Percentiles rank a stretch among this genome's conserved stretches.
These are phyloP conservation scores for Sylvietta virens DNA, from an alignment of 2,113 vertebrate species.

Conservation along the genomic window DNA sequence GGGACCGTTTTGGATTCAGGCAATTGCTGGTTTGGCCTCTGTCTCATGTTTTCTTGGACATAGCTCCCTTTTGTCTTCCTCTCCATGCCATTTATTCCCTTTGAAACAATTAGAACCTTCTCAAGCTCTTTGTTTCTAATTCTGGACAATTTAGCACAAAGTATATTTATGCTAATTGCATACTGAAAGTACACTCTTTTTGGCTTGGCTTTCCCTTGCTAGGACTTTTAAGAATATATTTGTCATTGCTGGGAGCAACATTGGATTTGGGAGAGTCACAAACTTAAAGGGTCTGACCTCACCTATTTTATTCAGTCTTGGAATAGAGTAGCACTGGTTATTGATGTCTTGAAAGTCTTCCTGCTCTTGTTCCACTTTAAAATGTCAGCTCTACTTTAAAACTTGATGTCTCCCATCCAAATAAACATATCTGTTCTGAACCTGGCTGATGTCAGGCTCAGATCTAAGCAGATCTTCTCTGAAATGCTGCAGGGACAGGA, in stretches of 20 bases:
- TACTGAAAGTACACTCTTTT: background rate
- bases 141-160: constrained; percentile 51
- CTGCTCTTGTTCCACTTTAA: background rate
- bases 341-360: background rate
- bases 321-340: background rate
- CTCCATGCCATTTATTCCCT: constrained; percentile 25
- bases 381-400: background rate
- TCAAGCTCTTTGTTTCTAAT: constrained; percentile 61
- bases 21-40: constrained; percentile 58
- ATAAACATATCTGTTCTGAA: background rate
- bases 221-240: background rate
- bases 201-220: background rate
- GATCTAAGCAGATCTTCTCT: background rate
- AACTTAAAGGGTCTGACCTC: background rate
- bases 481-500: background rate
- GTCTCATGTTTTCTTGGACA: constrained; percentile 53
- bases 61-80: constrained; percentile 57
- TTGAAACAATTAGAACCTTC: constrained; percentile 55
- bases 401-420: background rate
- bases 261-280: background rate
- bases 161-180: constrained; percentile 56
- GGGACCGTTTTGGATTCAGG: constrained; percentile 45
- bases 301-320: background rate
- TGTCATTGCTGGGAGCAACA: background rate
- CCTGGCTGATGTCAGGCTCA: background rate